These are phyloP conservation scores for Pluvialis apricaria DNA, from an alignment of 2,113 vertebrate species.

Conservation along the genomic window DNA sequence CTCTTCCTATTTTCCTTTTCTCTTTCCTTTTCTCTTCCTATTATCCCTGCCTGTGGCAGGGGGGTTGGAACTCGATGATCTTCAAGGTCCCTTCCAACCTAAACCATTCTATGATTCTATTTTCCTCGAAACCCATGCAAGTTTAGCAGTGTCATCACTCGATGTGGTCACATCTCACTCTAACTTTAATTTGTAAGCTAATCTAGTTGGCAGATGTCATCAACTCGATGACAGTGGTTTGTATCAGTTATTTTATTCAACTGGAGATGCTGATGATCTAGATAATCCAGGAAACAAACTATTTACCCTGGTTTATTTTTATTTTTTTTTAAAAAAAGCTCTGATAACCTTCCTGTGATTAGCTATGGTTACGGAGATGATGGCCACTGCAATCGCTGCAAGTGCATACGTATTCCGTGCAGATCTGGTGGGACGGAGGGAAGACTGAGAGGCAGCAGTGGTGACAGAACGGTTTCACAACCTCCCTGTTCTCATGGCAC, in stretches of 20 bases:
- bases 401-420: too few species aligned
- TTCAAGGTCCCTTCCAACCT: too few species aligned
- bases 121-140: not conserved
- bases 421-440: not conserved
- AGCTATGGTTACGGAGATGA: not conserved
- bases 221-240: not conserved
- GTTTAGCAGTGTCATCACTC: not conserved
- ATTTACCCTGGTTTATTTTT: not conserved
- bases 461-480: not conserved
- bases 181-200: not conserved
- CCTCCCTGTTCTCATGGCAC: not conserved
- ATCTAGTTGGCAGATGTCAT: not conserved
- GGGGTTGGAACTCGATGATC: too few species aligned
- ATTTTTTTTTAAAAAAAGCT: too few species aligned
- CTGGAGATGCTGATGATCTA: not conserved
- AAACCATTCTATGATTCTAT: too few species aligned
- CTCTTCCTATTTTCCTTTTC: not conserved
- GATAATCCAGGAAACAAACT: not conserved
- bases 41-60: too few species aligned
- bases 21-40: too few species aligned
- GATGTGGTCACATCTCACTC: not conserved
- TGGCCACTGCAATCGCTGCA: not conserved
- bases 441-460: accelerated
- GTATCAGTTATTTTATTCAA: not conserved
- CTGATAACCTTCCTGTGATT: not conserved